phyloP scores from a whole-genome alignment of 2,797 vertebrate species.

The Glyptemys insculpta region DNA sequence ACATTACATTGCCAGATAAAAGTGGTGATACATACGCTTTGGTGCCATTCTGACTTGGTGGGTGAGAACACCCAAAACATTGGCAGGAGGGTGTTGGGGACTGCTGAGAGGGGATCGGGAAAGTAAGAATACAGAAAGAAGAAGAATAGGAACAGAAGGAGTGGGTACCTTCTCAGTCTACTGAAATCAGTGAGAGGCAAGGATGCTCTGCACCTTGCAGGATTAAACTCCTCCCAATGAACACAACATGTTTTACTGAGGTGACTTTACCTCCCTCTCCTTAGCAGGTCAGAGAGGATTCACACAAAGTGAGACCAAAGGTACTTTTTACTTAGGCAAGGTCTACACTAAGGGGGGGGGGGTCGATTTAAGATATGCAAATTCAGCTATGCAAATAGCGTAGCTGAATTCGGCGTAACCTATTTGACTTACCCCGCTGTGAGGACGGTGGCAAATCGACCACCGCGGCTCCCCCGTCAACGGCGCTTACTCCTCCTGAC shows the following conservation, averaged over 20 bases:
- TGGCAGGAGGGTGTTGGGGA: rapidly evolving
- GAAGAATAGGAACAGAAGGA: neutral
- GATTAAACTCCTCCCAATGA: neutral
- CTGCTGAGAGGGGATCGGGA: neutral
- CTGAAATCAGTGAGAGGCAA: rapidly evolving
- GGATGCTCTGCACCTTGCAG: rapidly evolving
- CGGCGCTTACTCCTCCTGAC: too few relatives aligned
- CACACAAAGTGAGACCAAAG: neutral
- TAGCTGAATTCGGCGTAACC: too few relatives aligned
- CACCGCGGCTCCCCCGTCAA: too few relatives aligned
- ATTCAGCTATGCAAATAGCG: too few relatives aligned
- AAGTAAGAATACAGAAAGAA: neutral
- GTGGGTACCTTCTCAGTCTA: neutral
- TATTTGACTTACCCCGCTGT: too few relatives aligned
- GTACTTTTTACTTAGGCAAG: too few relatives aligned
- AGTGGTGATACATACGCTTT: rapidly evolving
- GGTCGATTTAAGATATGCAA: too few relatives aligned
- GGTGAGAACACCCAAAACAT: neutral
- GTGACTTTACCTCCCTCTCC: rapidly evolving
- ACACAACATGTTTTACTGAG: rapidly evolving
- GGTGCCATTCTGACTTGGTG: neutral
- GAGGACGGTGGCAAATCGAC: too few relatives aligned
- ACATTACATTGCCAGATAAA: neutral
- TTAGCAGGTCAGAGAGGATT: neutral
- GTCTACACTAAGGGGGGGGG: too few relatives aligned